Evolutionary conservation across 2,888 invertebrate species (phyloP).

Genomic region (Scaptomyza tumidula): DNA sequence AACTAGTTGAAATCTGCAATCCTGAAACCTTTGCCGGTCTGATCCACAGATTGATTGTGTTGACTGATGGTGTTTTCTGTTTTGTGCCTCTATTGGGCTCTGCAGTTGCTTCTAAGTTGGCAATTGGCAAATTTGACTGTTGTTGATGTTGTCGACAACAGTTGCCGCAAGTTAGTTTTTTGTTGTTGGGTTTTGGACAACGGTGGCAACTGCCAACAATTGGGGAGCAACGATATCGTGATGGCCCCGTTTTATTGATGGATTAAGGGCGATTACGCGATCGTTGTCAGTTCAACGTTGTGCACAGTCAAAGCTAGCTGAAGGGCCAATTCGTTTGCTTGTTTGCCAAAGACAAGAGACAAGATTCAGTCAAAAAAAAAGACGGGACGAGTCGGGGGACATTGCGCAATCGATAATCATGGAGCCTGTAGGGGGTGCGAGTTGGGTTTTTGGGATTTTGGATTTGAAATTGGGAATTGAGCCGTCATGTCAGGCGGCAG

Average conservation of each 20-base stretch:
- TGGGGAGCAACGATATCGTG: constrained; percentile 75
- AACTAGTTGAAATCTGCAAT: constrained; percentile 27
- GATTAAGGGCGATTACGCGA: constrained; percentile 84
- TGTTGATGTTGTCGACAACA: constrained; percentile 73
- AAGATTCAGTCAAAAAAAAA: constrained; percentile 23
- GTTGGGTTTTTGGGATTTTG: constrained; percentile 1
- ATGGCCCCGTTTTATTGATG: constrained; percentile 84
- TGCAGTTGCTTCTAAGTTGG: constrained; percentile 46
- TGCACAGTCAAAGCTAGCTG: constrained; percentile 48
- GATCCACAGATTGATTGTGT: constrained; percentile 72
- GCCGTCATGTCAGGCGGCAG: constrained; percentile 83
- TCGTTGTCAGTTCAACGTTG: constrained; percentile 73
- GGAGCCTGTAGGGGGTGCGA: constrained; percentile 49
- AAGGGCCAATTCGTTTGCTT: constrained; percentile 66
- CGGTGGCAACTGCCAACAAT: constrained; percentile 64
- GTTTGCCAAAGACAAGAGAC: constrained; percentile 65
- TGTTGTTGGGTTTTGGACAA: constrained; percentile 34
- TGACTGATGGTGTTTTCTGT: constrained; percentile 73
- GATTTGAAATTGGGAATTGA: constrained; percentile 81
- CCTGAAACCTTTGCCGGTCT: constrained; percentile 15
- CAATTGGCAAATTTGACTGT: constrained; percentile 78
- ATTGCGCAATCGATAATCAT: constrained; percentile 82
- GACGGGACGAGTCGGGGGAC: constrained; percentile 51
- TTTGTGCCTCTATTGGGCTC: constrained; percentile 19
- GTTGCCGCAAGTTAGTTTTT: constrained; percentile 45